Percentiles rank a stretch among this genome's conserved stretches.
These are phyloP conservation scores for Hippocampus abdominalis DNA, from an alignment of 2,113 vertebrate genomes.

Conservation along the genomic window DNA sequence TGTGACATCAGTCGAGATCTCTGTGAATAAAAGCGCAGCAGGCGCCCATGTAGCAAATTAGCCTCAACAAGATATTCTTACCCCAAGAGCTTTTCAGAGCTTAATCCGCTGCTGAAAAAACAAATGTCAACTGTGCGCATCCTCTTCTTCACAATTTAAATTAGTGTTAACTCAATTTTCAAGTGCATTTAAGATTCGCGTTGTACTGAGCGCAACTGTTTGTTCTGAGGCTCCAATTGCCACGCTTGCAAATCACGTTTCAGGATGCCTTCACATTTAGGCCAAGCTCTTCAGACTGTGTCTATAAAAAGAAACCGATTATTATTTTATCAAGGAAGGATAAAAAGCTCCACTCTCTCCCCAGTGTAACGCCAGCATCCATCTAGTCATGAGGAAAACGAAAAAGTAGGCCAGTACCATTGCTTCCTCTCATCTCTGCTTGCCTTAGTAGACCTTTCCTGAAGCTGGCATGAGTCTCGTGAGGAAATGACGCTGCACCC, in stretches of 20 bases:
- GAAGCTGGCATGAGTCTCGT: slow-evolving; percentile 25
- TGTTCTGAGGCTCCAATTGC: slow-evolving; percentile 9
- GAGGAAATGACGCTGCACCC: slow-evolving; percentile 22
- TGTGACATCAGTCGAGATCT: slow-evolving; percentile 48
- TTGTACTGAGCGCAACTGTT: slow-evolving; percentile 3
- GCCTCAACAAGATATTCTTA: slow-evolving; percentile 49
- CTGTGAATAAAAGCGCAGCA: slow-evolving; percentile 47
- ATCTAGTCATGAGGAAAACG: slow-evolving; percentile 25
- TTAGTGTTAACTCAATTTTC: background rate
- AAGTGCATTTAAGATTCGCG: background rate
- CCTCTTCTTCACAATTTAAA: slow-evolving; percentile 13
- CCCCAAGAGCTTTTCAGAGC: slow-evolving; percentile 3
- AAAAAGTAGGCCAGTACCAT: slow-evolving; percentile 47
- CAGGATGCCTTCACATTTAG: slow-evolving; percentile 34
- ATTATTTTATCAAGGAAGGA: slow-evolving; percentile 55
- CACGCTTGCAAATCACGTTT: slow-evolving; percentile 19
- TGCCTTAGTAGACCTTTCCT: slow-evolving; percentile 23
- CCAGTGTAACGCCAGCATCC: slow-evolving; percentile 9
- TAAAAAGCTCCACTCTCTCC: slow-evolving; percentile 32
- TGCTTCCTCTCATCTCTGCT: slow-evolving; percentile 31
- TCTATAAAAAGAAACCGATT: slow-evolving; percentile 54
- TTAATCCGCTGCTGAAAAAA: slow-evolving; percentile 15
- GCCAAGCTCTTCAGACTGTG: slow-evolving; percentile 21
- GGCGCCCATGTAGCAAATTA: slow-evolving; percentile 59
- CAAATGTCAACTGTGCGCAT: background rate